Evolutionary conservation across 2,797 vertebrate genomes (phyloP).

Genomic region (Caiman crocodilus): DNA sequence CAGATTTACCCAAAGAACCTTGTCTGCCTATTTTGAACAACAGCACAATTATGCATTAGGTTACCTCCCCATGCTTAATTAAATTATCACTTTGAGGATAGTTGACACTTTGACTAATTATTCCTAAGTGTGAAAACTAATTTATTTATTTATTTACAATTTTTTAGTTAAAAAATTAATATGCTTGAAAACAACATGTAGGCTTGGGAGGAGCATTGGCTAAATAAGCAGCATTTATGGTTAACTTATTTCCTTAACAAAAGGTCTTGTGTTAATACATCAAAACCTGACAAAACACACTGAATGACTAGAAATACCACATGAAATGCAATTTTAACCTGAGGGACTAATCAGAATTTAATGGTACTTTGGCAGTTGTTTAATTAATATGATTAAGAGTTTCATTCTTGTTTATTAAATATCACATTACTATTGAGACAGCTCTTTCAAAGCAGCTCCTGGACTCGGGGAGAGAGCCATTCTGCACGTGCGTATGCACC

Average conservation of each 20-base stretch:
- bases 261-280: not conserved
- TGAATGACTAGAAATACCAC: not conserved
- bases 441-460: not conserved
- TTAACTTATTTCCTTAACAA: not conserved
- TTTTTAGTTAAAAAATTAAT: not conserved
- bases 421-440: not conserved
- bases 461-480: not conserved
- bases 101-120: not conserved
- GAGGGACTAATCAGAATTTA: not conserved
- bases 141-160: not conserved
- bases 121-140: not conserved
- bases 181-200: not conserved
- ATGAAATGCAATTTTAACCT: not conserved
- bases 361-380: not conserved
- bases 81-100: not conserved
- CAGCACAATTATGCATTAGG: not conserved
- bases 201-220: not conserved
- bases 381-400: too few relatives aligned
- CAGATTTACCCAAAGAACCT: too few relatives aligned
- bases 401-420: not conserved
- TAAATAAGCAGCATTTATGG: not conserved
- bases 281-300: not conserved
- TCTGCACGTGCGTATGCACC: not conserved
- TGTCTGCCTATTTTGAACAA: too few relatives aligned
- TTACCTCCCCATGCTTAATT: not conserved